Conservation (phyloP, 2,888 invertebrate species). For the Drosophila mimica region DNA sequence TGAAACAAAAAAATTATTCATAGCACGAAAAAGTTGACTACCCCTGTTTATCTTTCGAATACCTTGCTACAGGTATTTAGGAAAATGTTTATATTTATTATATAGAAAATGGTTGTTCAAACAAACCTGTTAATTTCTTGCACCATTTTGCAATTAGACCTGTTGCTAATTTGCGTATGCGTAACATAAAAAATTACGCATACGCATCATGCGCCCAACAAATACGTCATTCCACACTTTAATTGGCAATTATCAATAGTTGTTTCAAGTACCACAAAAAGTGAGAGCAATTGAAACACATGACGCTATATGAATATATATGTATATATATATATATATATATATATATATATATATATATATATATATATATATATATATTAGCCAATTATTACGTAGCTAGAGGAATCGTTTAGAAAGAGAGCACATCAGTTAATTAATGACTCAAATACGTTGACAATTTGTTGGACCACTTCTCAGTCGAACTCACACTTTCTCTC, state of each 20-base stretch:
- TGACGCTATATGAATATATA: conserved; percentile 34
- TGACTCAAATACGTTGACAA: conserved; percentile 33
- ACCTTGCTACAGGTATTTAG: not conserved
- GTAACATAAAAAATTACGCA: conserved; percentile 39
- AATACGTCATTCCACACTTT: conserved; percentile 33
- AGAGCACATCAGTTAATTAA: conserved; percentile 34
- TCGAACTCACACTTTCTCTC: conserved; percentile 5
- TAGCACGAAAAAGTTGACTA: not conserved
- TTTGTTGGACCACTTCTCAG: conserved; percentile 32
- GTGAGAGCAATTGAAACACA: conserved; percentile 34
- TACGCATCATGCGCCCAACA: conserved; percentile 32
- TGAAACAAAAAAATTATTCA: not conserved
- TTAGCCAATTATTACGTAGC: conserved; percentile 23
- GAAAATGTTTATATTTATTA: not conserved
- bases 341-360: not conserved
- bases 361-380: not conserved
- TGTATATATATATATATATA: not conserved
- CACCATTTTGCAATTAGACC: not conserved
- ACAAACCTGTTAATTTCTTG: not conserved
- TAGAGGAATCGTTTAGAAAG: conserved; percentile 13
- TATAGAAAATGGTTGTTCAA: not conserved
- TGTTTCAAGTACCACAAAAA: conserved; percentile 23
- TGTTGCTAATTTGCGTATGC: conserved; percentile 38
- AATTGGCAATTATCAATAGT: conserved; percentile 43
- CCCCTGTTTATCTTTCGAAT: not conserved